A percentile compares a stretch with the other conserved stretches of the same genome.
phyloP scores from a whole-genome alignment of 2,888 invertebrate species.

The Pheosia tremula region DNA sequence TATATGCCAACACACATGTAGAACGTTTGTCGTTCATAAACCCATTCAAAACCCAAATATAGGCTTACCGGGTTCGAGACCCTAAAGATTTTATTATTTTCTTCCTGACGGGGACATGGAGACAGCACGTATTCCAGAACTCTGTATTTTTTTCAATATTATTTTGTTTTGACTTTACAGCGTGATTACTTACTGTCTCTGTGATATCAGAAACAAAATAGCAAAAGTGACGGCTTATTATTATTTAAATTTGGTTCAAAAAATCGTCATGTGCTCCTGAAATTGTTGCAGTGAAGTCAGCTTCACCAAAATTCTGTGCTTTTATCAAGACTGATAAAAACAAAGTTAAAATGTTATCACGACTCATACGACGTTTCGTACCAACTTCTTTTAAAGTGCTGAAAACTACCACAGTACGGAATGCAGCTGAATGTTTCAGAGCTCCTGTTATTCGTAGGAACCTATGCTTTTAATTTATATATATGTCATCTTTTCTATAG shows the following conservation, averaged over 20 bases:
- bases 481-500: not conserved
- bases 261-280: not conserved
- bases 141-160: too few species aligned
- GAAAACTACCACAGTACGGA: conserved; percentile 22
- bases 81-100: too few species aligned
- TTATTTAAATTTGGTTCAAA: not conserved
- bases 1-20: too few species aligned
- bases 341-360: conserved; percentile 24
- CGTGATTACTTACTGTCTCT: too few species aligned
- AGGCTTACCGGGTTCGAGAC: too few species aligned
- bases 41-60: too few species aligned
- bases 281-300: not conserved
- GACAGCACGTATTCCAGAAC: too few species aligned
- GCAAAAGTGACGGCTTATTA: too few species aligned
- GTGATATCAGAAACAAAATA: too few species aligned
- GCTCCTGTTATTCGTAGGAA: not conserved
- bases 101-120: too few species aligned
- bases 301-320: not conserved
- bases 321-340: not conserved
- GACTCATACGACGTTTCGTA: conserved; percentile 20
- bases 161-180: too few species aligned
- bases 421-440: conserved; percentile 16
- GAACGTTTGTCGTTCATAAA: too few species aligned
- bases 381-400: conserved; percentile 25
- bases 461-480: not conserved